Percentiles rank a stretch among this genome's conserved stretches.
These are phyloP conservation scores for Chymomyza fuscimana DNA, from an alignment of 2,888 invertebrate genomes.

Conservation along the genomic window DNA sequence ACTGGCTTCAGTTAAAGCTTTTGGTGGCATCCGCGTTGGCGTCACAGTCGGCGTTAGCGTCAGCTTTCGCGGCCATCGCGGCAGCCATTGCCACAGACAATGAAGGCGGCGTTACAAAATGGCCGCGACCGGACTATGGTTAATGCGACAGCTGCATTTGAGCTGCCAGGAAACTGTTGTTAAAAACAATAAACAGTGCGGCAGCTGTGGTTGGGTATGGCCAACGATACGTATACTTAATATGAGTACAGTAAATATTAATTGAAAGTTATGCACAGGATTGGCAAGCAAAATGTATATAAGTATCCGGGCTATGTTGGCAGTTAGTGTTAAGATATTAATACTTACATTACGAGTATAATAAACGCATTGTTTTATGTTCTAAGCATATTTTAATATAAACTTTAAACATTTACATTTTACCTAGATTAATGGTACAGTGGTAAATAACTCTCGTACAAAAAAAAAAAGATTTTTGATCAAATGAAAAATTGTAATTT, in stretches of 20 bases:
- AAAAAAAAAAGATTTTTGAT: no score
- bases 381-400: no score
- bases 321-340: neutral
- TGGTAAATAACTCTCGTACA: no score
- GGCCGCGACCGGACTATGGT: constrained; percentile 55
- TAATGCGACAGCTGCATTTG: constrained; percentile 71
- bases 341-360: neutral
- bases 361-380: no score
- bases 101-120: constrained; percentile 66
- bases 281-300: neutral
- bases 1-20: neutral
- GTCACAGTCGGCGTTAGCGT: neutral
- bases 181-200: constrained; percentile 13
- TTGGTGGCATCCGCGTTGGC: neutral
- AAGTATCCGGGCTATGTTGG: no score
- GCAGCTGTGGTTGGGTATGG: constrained; percentile 8
- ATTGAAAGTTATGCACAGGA: constrained; percentile 27
- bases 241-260: constrained; percentile 12
- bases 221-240: constrained; percentile 47
- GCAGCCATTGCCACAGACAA: constrained; percentile 41
- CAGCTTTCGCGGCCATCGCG: neutral
- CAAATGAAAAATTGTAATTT: no score
- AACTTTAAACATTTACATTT: no score
- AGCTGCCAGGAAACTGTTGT: constrained; percentile 22
- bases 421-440: no score